These are phyloP conservation scores for Axea sp. DNA, from an alignment of 2,888 invertebrate genomes.

Conservation along the genomic window DNA sequence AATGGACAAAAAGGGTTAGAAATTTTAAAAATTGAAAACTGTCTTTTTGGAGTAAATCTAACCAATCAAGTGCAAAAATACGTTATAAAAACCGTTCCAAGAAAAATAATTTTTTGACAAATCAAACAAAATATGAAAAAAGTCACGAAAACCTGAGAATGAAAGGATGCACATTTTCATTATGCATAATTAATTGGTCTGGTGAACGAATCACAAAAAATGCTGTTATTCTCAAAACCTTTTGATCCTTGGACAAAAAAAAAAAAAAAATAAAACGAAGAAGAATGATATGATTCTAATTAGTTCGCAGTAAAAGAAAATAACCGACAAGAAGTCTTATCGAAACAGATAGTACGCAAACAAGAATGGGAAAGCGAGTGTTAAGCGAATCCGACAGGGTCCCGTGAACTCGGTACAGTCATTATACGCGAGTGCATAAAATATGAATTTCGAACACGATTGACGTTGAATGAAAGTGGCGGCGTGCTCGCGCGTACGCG, in stretches of 20 bases:
- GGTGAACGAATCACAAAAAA: slow-evolving; percentile 4
- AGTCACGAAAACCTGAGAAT: slow-evolving; percentile 5
- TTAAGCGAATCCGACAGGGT: slow-evolving; percentile 28
- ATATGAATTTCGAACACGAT: slow-evolving; percentile 52
- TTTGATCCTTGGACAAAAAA: slow-evolving; percentile 17
- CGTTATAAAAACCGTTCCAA: too few species aligned
- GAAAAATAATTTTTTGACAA: too few species aligned
- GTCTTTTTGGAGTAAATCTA: too few species aligned
- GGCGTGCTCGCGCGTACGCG: slow-evolving; percentile 32
- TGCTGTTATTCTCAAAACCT: slow-evolving; percentile 8
- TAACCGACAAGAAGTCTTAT: slow-evolving; percentile 10
- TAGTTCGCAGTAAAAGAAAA: slow-evolving; percentile 25
- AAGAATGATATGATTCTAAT: slow-evolving; percentile 14
- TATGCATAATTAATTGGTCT: slow-evolving; percentile 13
- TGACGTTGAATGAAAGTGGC: slow-evolving; percentile 51
- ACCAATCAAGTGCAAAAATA: too few species aligned
- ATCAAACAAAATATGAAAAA: too few species aligned
- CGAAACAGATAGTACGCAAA: slow-evolving; percentile 23
- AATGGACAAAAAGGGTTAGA: too few species aligned
- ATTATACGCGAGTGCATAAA: slow-evolving; percentile 46
- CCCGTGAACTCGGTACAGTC: slow-evolving; percentile 15
- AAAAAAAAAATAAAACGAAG: slow-evolving; percentile 1
- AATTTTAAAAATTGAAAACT: too few species aligned
- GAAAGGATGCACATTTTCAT: slow-evolving; percentile 9
- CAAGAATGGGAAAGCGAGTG: slow-evolving; percentile 19